Base-by-base conservation (phyloP, 2,113 vertebrate genomes). In the Phylloscopus trochilus region DNA sequence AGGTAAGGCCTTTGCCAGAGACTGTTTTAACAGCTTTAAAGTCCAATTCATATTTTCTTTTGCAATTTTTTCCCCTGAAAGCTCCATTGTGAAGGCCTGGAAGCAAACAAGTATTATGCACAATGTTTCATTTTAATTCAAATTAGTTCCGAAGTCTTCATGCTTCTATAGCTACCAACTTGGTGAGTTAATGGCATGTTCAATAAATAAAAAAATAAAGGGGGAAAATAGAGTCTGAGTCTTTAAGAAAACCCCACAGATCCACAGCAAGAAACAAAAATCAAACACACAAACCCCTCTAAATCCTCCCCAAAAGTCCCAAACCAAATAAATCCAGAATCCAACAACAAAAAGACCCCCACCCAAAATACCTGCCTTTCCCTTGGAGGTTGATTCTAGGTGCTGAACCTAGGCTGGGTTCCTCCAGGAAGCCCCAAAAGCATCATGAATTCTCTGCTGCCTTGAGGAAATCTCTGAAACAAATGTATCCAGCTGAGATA, bases 101-200 rank as follows among this genome's bases (percentile, higher is more conserved):
- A 58, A 89, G 64, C 76, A 75, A 83, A 66, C 6, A 62, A 83
- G 28, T 73, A 41, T 67, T 58, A 75, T 67, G 44, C 58, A 63
- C 52, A 11, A 33, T 60, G 33, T 66, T 93, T 78, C 30, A 53
- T 94, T 96, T 89, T 86, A 78, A 94, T 94, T 96, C 79, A 91
- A 72, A 95, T 90, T 59, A 92, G 51, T 90, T 81, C 74, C 46
- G 55, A 77, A 89, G 14, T 51, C 31, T 87, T 70, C 37, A 60
- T 90, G 66, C 56, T 87, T 88, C 56, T 51, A 14, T 51, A 83
- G 64, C 63, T 81, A 22, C 53, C 39, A 62, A 22, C n/a, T 76
- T 1, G 0, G 39, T 26, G 86, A 77, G 28, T 58, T 88, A 70
- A n/a, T 47, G 52, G n/a, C 12, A 6, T 21, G 11, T 80, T 64